Evolutionary conservation across 2,888 invertebrate genomes (phyloP).

Genomic region (Nudaria mundana): DNA sequence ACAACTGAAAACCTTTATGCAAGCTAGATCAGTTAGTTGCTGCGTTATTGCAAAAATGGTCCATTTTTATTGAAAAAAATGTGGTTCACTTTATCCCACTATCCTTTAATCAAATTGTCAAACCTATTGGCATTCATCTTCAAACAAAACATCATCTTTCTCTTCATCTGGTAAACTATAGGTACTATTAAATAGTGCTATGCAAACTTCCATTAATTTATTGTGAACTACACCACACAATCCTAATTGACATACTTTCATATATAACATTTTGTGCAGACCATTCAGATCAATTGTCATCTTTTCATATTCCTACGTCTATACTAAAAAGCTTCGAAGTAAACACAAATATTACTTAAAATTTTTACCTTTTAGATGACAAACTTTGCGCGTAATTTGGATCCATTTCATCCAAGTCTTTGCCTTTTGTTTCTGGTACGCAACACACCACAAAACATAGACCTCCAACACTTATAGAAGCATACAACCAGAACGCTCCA

Average conservation of each 20-base stretch:
- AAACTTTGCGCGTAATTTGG: constrained; percentile 82
- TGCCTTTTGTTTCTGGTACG: constrained; percentile 95
- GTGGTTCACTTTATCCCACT: no score
- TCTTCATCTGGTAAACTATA: background rate
- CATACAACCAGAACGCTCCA: constrained; percentile 94
- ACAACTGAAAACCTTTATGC: no score
- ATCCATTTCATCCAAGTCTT: constrained; percentile 94
- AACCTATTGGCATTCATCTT: no score
- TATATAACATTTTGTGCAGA: background rate
- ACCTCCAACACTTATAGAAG: constrained; percentile 89
- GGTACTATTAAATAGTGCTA: background rate
- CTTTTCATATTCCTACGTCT: constrained; percentile 14
- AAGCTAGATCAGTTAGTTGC: no score
- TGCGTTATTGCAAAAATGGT: no score
- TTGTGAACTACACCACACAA: background rate
- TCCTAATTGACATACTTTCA: constrained; percentile 5
- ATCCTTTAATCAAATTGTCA: no score
- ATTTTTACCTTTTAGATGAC: constrained; percentile 67
- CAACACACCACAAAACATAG: constrained; percentile 92
- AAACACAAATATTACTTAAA: constrained; percentile 20
- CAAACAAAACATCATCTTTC: background rate
- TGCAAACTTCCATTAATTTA: no score
- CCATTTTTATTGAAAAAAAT: no score
- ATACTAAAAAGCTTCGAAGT: constrained; percentile 27
- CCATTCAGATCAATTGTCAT: background rate